Conservation (phyloP, 2,888 invertebrate genomes). For the Thereva unica region DNA sequence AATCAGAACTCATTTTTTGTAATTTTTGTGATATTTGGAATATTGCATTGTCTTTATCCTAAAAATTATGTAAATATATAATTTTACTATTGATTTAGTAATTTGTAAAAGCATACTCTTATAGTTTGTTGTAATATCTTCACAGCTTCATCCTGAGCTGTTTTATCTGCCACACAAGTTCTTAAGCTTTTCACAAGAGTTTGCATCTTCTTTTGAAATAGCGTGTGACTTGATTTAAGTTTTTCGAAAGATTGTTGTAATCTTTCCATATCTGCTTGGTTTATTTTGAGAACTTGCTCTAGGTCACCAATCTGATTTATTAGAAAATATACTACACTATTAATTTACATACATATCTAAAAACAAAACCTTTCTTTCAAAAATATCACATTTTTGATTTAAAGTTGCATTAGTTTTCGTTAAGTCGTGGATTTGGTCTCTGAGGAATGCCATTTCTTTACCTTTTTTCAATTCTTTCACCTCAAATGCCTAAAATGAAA, state of each 20-base stretch:
- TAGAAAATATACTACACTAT: too few species aligned
- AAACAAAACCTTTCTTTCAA: too few species aligned
- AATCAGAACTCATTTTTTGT: conserved; percentile 9
- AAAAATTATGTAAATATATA: neutral
- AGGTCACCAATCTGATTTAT: conserved; percentile 11
- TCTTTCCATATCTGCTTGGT: conserved; percentile 2
- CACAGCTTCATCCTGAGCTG: neutral
- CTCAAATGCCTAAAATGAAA: too few species aligned
- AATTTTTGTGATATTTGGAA: neutral
- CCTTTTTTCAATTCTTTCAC: too few species aligned
- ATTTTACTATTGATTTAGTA: neutral
- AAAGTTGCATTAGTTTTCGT: neutral
- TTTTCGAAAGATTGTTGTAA: neutral
- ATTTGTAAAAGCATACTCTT: neutral
- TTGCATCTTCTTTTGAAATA: neutral
- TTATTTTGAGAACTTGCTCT: neutral
- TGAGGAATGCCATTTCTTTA: too few species aligned
- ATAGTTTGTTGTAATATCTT: neutral
- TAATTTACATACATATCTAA: conserved; percentile 30
- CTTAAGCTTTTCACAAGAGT: neutral
- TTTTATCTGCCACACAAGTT: neutral
- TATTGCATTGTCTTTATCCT: conserved; percentile 11
- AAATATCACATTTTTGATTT: too few species aligned
- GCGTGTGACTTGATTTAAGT: neutral
- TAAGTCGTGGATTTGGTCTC: neutral